These are phyloP conservation scores for Lanistes nyassanus DNA, from an alignment of 1,140 invertebrate genomes.

Conservation along the genomic window DNA sequence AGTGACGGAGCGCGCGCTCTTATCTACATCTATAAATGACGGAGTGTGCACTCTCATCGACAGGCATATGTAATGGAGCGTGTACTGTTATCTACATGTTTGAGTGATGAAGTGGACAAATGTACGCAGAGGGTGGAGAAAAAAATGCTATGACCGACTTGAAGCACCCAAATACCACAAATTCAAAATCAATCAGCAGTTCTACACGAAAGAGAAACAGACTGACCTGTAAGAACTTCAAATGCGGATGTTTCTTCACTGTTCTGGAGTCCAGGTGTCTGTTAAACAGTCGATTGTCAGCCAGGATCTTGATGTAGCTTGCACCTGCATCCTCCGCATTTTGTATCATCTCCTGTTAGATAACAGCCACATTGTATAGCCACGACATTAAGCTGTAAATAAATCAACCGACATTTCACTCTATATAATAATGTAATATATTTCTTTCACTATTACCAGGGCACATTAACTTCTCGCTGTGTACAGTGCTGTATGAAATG, in stretches of 20 bases:
- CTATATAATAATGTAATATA: too few relatives aligned
- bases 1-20: too few relatives aligned
- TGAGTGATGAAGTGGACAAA: neutral
- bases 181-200: neutral
- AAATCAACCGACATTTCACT: too few relatives aligned
- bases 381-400: too few relatives aligned
- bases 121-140: neutral
- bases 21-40: too few relatives aligned
- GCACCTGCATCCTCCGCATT: slow-evolving; percentile 53
- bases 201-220: neutral
- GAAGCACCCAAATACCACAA: neutral
- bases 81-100: neutral
- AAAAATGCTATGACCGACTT: neutral
- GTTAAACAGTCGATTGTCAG: slow-evolving; percentile 67
- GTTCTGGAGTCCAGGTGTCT: neutral
- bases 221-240: slow-evolving; percentile 22
- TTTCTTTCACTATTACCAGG: too few relatives aligned
- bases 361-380: neutral
- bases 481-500: too few relatives aligned
- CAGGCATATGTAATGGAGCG: neutral
- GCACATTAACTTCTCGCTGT: too few relatives aligned
- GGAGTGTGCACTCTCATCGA: too few relatives aligned
- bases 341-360: slow-evolving; percentile 49
- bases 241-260: slow-evolving; percentile 6
- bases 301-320: slow-evolving; percentile 33